phyloP scores from a whole-genome alignment of 2,113 vertebrate genomes.

The Psephotus haematonotus region DNA sequence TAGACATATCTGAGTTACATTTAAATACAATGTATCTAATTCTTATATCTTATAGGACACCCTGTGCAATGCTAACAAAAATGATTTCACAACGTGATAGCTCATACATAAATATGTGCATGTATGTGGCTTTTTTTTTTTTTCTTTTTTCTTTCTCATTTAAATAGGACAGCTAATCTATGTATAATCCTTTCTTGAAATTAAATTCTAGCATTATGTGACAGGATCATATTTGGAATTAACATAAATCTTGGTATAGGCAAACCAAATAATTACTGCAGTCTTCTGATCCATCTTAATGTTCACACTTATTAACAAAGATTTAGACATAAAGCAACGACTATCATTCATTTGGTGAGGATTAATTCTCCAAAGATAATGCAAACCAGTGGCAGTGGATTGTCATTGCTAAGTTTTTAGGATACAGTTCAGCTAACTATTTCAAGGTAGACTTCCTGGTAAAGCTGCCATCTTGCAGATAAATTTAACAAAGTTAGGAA shows the following conservation, averaged over 20 bases:
- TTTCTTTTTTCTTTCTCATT: too few species aligned
- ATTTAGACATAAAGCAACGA: not conserved
- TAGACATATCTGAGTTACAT: not conserved
- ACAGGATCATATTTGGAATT: constrained; percentile 34
- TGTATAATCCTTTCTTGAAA: constrained; percentile 35
- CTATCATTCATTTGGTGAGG: not conserved
- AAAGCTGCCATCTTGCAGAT: not conserved
- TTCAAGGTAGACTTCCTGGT: not conserved
- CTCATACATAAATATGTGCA: not conserved
- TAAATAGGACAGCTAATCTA: constrained; percentile 12
- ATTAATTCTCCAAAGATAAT: constrained; percentile 4
- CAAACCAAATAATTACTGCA: constrained; percentile 2
- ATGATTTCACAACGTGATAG: not conserved
- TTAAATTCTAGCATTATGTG: constrained; percentile 21
- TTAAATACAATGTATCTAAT: not conserved
- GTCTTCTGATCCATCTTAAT: constrained; percentile 16
- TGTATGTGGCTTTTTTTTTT: too few species aligned
- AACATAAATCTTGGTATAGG: not conserved
- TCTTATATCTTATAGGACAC: not conserved
- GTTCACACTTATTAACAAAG: constrained; percentile 30
- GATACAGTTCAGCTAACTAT: not conserved
- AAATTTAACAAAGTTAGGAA: not conserved
- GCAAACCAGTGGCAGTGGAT: not conserved
- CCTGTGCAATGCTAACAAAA: not conserved
- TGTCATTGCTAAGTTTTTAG: not conserved